phyloP scores from a whole-genome alignment of 2,797 vertebrate species.

The Lutjanus campechanus region DNA sequence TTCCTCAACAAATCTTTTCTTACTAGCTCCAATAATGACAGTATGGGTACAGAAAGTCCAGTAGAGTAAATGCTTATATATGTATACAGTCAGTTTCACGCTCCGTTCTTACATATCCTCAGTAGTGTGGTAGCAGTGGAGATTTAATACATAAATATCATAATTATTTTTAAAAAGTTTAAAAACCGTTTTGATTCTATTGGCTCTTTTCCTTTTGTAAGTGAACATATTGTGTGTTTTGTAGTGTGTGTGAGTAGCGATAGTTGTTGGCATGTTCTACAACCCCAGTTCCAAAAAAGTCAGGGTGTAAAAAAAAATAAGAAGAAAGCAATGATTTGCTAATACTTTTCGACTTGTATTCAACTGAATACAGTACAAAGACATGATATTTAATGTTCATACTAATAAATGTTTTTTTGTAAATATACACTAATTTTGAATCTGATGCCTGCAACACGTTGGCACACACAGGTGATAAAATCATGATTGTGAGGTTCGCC shows the following conservation, averaged over 20 bases:
- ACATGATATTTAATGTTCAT: too few species aligned
- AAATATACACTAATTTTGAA: too few species aligned
- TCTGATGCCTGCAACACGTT: too few species aligned
- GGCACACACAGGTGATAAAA: too few species aligned
- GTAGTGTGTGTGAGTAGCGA: constrained; percentile 25
- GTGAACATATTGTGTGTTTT: constrained; percentile 27
- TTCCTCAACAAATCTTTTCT: constrained; percentile 40
- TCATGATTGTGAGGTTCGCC: too few species aligned
- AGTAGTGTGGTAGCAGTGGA: constrained; percentile 69
- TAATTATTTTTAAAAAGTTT: constrained; percentile 41
- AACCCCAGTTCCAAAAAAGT: too few species aligned
- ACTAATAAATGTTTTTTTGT: too few species aligned
- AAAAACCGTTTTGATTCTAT: constrained; percentile 63
- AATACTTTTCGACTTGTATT: too few species aligned
- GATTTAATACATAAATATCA: constrained; percentile 72
- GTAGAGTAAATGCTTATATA: constrained; percentile 66
- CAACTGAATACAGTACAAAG: too few species aligned
- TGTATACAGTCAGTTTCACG: constrained; percentile 53
- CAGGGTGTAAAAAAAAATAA: too few species aligned
- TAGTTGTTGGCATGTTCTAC: not conserved
- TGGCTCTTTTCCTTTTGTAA: constrained; percentile 74
- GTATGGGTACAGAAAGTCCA: constrained; percentile 49
- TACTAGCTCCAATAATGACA: constrained; percentile 46
- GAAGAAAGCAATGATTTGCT: too few species aligned
- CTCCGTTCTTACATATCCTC: constrained; percentile 44